Conservation (phyloP, 37 sponge, comb jelly and placozoan genomes). For the Lycopodina hypogea region DNA sequence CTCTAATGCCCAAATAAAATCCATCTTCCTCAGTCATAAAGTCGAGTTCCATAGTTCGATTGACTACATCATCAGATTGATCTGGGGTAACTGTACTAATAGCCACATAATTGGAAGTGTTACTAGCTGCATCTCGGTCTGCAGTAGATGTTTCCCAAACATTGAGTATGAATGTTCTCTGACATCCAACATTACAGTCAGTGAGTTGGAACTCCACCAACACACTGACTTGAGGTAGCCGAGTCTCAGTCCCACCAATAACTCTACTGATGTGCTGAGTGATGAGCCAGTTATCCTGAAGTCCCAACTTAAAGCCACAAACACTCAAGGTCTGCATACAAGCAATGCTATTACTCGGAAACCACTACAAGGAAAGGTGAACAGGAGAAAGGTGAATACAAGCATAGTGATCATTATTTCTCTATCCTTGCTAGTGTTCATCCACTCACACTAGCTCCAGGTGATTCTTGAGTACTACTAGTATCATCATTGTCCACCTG, state of each 20-base stretch:
- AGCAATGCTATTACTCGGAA: not conserved
- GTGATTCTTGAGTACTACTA: too few relatives aligned
- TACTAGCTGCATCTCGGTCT: conserved; percentile 10
- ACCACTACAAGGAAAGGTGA: conserved; percentile 7
- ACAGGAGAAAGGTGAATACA: not conserved
- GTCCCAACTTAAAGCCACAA: not conserved
- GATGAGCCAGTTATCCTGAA: conserved; percentile 33
- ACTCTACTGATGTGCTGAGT: conserved; percentile 31
- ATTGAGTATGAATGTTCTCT: not conserved
- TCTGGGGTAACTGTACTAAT: not conserved
- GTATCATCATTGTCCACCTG: conserved; percentile 14
- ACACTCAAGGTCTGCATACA: not conserved
- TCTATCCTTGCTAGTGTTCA: not conserved
- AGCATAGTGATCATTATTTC: not conserved
- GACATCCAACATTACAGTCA: not conserved
- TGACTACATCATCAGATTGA: not conserved
- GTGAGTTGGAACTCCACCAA: conserved; percentile 6
- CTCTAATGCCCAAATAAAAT: conserved; percentile 33
- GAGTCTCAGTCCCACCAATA: not conserved
- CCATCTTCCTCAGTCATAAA: not conserved
- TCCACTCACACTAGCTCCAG: too few relatives aligned
- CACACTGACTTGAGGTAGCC: conserved; percentile 10
- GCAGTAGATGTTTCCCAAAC: conserved; percentile 8
- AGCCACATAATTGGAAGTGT: not conserved
- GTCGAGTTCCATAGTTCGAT: not conserved